phyloP scores from a whole-genome alignment of 2,797 vertebrate species.

The Molossus alvarezi region DNA sequence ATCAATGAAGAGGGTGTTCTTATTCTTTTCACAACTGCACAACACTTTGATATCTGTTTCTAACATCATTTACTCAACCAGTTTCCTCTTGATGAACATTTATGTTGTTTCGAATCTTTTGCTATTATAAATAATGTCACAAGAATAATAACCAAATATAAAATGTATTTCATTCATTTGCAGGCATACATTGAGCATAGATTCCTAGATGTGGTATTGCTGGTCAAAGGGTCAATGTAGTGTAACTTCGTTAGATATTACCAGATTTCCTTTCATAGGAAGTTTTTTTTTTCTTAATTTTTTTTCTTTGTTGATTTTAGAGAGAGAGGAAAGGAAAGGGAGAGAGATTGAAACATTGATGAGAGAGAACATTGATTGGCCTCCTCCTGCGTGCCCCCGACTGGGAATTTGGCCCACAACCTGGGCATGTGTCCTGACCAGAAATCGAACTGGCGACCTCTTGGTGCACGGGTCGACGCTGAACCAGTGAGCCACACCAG shows the following conservation, averaged over 20 bases:
- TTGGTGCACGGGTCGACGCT: too few species aligned
- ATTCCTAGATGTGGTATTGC: neutral
- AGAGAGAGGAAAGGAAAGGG: too few species aligned
- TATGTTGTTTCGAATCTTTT: neutral
- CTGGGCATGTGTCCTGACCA: too few species aligned
- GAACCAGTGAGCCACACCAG: too few species aligned
- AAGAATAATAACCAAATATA: neutral
- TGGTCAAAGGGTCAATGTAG: neutral
- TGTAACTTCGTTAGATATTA: neutral
- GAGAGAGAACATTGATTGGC: too few species aligned
- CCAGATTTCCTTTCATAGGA: constrained; percentile 6
- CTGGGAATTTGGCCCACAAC: too few species aligned
- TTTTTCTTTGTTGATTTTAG: too few species aligned
- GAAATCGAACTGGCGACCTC: too few species aligned
- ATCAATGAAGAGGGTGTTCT: neutral
- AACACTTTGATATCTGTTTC: neutral
- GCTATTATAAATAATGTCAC: constrained; percentile 17
- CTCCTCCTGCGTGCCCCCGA: too few species aligned
- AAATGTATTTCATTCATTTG: constrained; percentile 21
- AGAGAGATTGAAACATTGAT: too few species aligned
- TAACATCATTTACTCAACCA: neutral
- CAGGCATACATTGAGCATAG: neutral
- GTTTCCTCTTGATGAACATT: neutral
- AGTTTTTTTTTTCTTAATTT: neutral
- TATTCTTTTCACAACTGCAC: neutral